Conservation (phyloP, 2,797 vertebrate genomes). For the Kryptopterus vitreolus region DNA sequence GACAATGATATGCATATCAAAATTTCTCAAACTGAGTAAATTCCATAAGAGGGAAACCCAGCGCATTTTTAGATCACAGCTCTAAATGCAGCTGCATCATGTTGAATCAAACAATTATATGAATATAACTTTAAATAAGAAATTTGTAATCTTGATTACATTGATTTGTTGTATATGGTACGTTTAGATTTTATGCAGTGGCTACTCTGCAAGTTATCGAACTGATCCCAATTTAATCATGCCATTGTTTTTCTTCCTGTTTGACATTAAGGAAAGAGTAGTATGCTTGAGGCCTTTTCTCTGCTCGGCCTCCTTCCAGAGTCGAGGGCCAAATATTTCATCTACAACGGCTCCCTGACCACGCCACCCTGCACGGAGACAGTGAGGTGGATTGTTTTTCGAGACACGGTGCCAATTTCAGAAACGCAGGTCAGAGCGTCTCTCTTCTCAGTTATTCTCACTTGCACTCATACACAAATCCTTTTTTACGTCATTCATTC, state of each 20-base stretch:
- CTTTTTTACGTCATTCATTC: not conserved
- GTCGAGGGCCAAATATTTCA: conserved; percentile 91
- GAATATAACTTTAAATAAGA: no score
- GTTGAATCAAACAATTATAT: no score
- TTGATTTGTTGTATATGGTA: no score
- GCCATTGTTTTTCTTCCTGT: not conserved
- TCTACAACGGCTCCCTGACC: conserved; percentile 92
- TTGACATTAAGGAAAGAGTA: conserved; percentile 81
- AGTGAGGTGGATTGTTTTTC: conserved; percentile 94
- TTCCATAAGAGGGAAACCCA: no score
- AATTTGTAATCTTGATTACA: no score
- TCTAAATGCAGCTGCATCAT: no score
- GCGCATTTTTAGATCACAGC: no score
- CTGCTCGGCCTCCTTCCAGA: conserved; percentile 85
- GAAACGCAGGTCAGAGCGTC: conserved; percentile 75
- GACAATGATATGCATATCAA: no score
- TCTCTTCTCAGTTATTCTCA: not conserved
- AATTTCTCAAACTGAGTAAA: no score
- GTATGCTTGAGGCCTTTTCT: conserved; percentile 79
- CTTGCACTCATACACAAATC: not conserved
- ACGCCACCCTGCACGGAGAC: conserved; percentile 89
- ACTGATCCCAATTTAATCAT: not conserved
- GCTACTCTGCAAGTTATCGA: no score
- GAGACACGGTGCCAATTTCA: conserved; percentile 87
- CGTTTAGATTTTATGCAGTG: no score